Evolutionary conservation across 2,113 vertebrate genomes (phyloP), one percentile per base, ranked within the genome.

Genomic region (Argyrosomus japonicus): DNA sequence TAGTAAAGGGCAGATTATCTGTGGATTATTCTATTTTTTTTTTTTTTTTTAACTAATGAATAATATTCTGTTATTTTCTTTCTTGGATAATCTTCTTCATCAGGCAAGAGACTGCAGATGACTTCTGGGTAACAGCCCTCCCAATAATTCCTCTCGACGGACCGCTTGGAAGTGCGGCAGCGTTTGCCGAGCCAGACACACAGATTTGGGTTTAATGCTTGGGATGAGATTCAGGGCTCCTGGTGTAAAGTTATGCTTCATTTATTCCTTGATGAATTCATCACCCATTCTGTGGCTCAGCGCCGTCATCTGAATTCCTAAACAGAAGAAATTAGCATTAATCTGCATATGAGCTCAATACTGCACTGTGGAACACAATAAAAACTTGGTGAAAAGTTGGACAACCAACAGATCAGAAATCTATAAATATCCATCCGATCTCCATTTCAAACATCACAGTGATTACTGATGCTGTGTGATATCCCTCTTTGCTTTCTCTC

Each of bases 251-350:
- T 80, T 87, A 61, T 80, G 77, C 64, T 75, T 83, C 67, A 83
- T 87, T 83, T 76, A 61, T 67, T 62, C 54, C 77, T 80, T 87
- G 81, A 87, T 87, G 81, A 87, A 87, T 87, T 80, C 77, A 83
- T 87, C 85, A 83, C 25, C 64, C 75, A 69, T 77, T 82, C 51
- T 4, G 54, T 47, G 47, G 78, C 74, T 77, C 36, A 2, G 43
- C 43, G 32, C 54, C 45, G 71, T 58, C 12, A 13, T 68, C 53
- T 86, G 78, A 77, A 82, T 82, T 68, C 57, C 73, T 82, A 77
- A 86, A 63, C 48, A 77, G 68, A 53, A 4, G 17, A 50, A 63
- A 86, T 86, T 79, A 78, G 79, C 84, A 86, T 82, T 54, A 68
- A 86, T 86, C 69, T 82, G 79, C 69, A 78, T 86, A 61, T 19